Evolutionary conservation across 2,113 vertebrate species (phyloP).

Genomic region (Oryzias javanicus): DNA sequence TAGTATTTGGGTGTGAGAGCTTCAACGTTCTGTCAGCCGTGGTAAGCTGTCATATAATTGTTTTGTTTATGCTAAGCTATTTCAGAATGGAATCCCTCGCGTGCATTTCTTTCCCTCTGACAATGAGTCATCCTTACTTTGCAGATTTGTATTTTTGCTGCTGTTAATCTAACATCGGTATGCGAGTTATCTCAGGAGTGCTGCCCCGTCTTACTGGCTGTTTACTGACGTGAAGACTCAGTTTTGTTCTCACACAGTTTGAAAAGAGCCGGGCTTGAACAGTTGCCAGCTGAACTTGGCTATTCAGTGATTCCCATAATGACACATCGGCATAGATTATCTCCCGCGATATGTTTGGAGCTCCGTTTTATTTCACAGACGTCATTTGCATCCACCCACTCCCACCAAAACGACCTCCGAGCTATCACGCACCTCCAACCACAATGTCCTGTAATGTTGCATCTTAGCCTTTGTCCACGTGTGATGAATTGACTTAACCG

Average conservation of each 20-base stretch:
- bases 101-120: background rate
- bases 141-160: slow-evolving; percentile 9
- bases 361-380: slow-evolving; percentile 29
- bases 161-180: slow-evolving; percentile 15
- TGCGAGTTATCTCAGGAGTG: slow-evolving; percentile 5
- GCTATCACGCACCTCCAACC: slow-evolving; percentile 25
- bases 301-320: slow-evolving; percentile 21
- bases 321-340: slow-evolving; percentile 39
- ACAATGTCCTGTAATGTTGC: background rate
- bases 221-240: slow-evolving; percentile 17
- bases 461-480: background rate
- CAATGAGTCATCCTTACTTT: slow-evolving; percentile 4
- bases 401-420: slow-evolving; percentile 7
- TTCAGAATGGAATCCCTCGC: slow-evolving; percentile 9
- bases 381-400: slow-evolving; percentile 60
- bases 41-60: slow-evolving; percentile 14
- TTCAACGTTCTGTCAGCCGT: slow-evolving; percentile 2
- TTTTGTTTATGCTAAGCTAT: slow-evolving; percentile 18
- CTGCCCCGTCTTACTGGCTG: slow-evolving; percentile 12
- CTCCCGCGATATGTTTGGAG: slow-evolving; percentile 34
- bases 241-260: slow-evolving; percentile 16
- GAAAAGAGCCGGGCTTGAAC: slow-evolving; percentile 8
- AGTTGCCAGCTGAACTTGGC: slow-evolving; percentile 4
- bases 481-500: slow-evolving; percentile 9
- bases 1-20: slow-evolving; percentile 12